Conservation (phyloP, 2,797 vertebrate species). For the Poecile montanus region DNA sequence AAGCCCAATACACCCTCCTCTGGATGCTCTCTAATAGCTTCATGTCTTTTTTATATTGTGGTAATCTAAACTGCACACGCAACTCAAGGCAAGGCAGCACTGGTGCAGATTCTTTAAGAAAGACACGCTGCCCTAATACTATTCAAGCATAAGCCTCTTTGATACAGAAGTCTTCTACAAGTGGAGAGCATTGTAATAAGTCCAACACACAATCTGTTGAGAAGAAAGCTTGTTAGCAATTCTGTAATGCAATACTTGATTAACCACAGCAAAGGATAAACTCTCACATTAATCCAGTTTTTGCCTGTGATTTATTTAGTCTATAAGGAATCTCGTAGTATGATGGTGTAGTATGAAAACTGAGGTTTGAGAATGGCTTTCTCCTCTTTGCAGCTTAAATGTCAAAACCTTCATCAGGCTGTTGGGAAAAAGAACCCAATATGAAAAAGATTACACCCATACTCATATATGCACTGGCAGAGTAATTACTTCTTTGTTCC, state of each 20-base stretch:
- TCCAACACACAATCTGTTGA: neutral
- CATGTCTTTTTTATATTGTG: neutral
- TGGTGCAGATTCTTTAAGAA: neutral
- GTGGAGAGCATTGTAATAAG: neutral
- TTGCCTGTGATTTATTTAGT: neutral
- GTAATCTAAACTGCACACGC: neutral
- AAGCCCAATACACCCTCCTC: neutral
- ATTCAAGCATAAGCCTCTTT: neutral
- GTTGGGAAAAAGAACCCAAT: neutral
- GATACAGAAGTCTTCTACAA: neutral
- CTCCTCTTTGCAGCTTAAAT: neutral
- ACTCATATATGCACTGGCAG: neutral
- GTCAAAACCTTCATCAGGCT: neutral
- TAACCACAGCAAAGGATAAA: neutral
- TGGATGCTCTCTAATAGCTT: neutral
- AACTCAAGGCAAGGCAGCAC: neutral
- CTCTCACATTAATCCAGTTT: neutral
- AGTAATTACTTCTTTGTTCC: conserved; percentile 11
- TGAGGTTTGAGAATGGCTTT: neutral
- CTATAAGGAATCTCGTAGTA: neutral
- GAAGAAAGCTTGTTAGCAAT: neutral
- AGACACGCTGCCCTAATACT: neutral
- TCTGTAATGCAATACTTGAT: neutral
- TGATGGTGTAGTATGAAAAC: neutral
- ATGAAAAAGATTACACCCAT: neutral